Percentiles rank a stretch among this genome's conserved stretches.
Evolutionary conservation across 1,140 invertebrate species (phyloP).

Genomic region (Euborellia annulipes): DNA sequence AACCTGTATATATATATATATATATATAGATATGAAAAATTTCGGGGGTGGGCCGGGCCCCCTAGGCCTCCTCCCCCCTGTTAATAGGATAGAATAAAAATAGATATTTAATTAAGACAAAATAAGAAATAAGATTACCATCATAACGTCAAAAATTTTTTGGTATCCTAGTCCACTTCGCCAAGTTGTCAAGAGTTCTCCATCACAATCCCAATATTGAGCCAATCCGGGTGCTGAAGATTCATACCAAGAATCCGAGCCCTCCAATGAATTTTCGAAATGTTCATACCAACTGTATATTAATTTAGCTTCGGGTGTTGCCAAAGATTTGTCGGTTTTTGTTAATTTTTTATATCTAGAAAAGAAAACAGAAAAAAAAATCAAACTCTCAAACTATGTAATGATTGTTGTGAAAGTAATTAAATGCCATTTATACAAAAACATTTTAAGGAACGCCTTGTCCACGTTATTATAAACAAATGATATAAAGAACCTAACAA

Average conservation of each 20-base stretch:
- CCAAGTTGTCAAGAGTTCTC: slow-evolving; percentile 40
- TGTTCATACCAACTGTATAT: slow-evolving; percentile 22
- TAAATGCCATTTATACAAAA: too few relatives aligned
- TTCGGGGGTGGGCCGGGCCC: too few relatives aligned
- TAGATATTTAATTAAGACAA: neutral
- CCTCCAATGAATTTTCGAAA: slow-evolving; percentile 29
- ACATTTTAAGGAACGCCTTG: too few relatives aligned
- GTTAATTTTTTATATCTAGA: too few relatives aligned
- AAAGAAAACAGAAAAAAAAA: too few relatives aligned
- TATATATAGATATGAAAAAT: too few relatives aligned
- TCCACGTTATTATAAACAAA: too few relatives aligned
- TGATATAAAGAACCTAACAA: too few relatives aligned
- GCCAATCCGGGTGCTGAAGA: slow-evolving; percentile 34
- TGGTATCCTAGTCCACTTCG: slow-evolving; percentile 40
- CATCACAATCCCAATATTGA: slow-evolving; percentile 40
- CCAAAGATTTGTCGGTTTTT: too few relatives aligned
- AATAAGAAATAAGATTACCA: slow-evolving; percentile 25
- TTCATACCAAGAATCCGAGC: slow-evolving; percentile 39
- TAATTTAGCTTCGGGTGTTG: neutral
- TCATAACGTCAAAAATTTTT: slow-evolving; percentile 37
- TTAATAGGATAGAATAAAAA: slow-evolving; percentile 2
- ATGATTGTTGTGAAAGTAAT: too few relatives aligned
- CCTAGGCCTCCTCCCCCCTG: neutral
- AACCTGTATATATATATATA: too few relatives aligned
- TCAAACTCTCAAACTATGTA: too few relatives aligned